Base-by-base conservation (phyloP, 2,113 vertebrate genomes). In the Tonatia bakeri region DNA sequence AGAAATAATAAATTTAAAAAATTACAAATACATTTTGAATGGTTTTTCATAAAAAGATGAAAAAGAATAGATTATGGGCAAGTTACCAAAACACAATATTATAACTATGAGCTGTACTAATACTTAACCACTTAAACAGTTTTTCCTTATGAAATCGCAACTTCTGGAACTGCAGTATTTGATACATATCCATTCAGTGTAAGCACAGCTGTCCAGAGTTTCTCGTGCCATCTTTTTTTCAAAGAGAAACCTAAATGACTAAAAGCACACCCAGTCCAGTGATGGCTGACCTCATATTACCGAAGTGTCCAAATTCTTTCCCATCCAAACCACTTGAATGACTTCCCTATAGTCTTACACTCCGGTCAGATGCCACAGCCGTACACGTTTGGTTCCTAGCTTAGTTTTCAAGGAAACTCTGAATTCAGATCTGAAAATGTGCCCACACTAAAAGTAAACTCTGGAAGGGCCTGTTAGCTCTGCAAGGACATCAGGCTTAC, bases 401-500 rank as follows among this genome's bases (percentile, higher is more conserved):
- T 84, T 76, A 50, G 38, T 93, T 94, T 92, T 76, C 6, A 93
- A 54, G 73, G 82, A 91, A 52, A 86, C 47, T n/a, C 86, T n/a
- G n/a, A n/a, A n/a, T 96, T 92, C 31, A 56, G 36, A 87, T 4
- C 12, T 33, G 16, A 88, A 95, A 87, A 92, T 17, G 40, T 72
- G 15, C 88, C 19, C 86, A 79, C 28, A 64, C 8, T 33, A 1
- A 40, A 43, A 94, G 52, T 91, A 86, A 59, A 56, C 77, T 84
- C 24, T 54, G 36, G 56, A 81, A 70, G 45, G 61, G 40, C 15
- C 4, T 45, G 45, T 83, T 54, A 28, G 70, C 36, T 72, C 11
- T 36, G 43, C 43, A 85, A 40, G 24, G 75, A 79, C 5, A 11
- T 5, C 38, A 15, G 40, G 52, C 20, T 87, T 98, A 99, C 99